phyloP scores from a whole-genome alignment of 2,888 invertebrate species.

The Stegophylla sp. region DNA sequence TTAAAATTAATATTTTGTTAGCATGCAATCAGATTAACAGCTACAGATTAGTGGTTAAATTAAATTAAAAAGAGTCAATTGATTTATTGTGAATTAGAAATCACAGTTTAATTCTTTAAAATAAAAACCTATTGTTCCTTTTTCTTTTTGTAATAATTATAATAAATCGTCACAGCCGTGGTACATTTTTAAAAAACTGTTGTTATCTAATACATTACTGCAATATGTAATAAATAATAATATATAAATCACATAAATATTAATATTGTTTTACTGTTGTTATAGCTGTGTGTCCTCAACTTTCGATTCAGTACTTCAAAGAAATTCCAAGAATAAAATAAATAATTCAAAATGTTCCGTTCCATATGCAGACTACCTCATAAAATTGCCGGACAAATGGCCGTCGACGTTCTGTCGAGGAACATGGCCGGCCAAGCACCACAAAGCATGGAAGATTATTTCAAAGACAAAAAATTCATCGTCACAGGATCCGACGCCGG shows the following conservation, averaged over 20 bases:
- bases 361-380: constrained; percentile 27
- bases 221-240: too few species aligned
- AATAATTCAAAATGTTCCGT: constrained; percentile 34
- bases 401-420: constrained; percentile 27
- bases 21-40: too few species aligned
- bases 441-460: constrained; percentile 44
- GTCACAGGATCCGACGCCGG: constrained; percentile 47
- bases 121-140: too few species aligned
- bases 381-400: constrained; percentile 28
- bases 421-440: neutral
- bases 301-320: neutral
- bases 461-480: constrained; percentile 40
- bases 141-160: too few species aligned
- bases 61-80: too few species aligned
- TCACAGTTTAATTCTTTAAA: too few species aligned
- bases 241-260: neutral
- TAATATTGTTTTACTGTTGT: neutral
- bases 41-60: too few species aligned
- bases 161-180: too few species aligned
- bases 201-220: too few species aligned
- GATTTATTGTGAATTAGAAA: too few species aligned
- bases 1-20: too few species aligned
- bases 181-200: too few species aligned
- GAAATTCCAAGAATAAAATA: neutral
- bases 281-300: neutral